Conservation (phyloP, 2,888 invertebrate genomes). For the Orthonychiurus folsomi region DNA sequence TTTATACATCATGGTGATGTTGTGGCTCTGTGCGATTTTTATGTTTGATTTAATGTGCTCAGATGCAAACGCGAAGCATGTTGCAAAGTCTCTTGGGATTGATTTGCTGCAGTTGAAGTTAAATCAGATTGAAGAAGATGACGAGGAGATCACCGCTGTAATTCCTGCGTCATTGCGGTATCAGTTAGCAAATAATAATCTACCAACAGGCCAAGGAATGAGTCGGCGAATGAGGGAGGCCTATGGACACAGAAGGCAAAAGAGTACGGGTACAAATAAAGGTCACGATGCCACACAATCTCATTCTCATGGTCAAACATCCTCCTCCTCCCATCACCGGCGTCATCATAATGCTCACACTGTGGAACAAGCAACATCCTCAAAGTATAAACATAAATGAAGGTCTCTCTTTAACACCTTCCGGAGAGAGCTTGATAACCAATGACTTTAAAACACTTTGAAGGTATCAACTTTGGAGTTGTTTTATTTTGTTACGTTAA, state of each 20-base stretch:
- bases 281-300: background rate
- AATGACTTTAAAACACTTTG: too few species aligned
- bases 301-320: background rate
- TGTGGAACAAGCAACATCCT: too few species aligned
- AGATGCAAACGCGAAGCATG: constrained; percentile 36
- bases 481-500: too few species aligned
- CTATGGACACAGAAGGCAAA: background rate
- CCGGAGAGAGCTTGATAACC: too few species aligned
- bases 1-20: background rate
- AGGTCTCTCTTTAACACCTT: too few species aligned
- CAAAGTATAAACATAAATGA: too few species aligned
- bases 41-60: constrained; percentile 3
- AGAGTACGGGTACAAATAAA: background rate
- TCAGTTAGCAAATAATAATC: background rate
- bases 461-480: too few species aligned
- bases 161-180: background rate
- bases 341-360: too few species aligned
- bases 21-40: too few species aligned
- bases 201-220: constrained; percentile 17
- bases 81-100: constrained; percentile 35
- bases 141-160: constrained; percentile 8
- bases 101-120: constrained; percentile 26
- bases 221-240: constrained; percentile 26
- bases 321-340: background rate
- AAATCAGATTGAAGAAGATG: constrained; percentile 20